Evolutionary conservation across 2,113 vertebrate species (phyloP).

Genomic region (Oreotrochilus melanogaster): DNA sequence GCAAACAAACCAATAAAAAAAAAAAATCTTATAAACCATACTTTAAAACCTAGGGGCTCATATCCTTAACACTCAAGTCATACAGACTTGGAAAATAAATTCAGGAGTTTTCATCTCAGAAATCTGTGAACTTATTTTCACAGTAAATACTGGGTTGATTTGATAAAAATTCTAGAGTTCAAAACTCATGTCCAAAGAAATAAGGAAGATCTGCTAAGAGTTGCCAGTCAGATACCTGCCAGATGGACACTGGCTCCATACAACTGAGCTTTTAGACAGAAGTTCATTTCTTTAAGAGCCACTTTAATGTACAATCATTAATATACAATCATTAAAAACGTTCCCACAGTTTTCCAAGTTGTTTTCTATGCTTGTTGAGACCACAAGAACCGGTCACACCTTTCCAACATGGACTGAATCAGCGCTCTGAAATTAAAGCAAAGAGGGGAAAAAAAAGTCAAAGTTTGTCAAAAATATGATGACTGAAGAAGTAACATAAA

Average conservation of each 20-base stretch:
- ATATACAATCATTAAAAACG: neutral
- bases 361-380: constrained; percentile 89
- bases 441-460: neutral
- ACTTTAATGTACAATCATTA: constrained; percentile 10
- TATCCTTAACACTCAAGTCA: neutral
- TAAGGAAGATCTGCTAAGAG: neutral
- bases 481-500: neutral
- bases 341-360: neutral
- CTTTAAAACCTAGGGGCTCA: neutral
- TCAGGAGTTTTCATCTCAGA: neutral
- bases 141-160: neutral
- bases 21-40: neutral
- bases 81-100: neutral
- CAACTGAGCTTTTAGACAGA: neutral
- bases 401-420: constrained; percentile 95
- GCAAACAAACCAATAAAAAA: neutral
- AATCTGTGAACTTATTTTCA: neutral
- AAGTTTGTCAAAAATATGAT: neutral
- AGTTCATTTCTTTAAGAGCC: constrained; percentile 12
- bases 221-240: neutral
- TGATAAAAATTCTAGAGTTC: neutral
- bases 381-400: constrained; percentile 96
- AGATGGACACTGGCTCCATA: neutral
- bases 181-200: neutral
- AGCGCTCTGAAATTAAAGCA: constrained; percentile 85